Percentiles rank a stretch among this genome's conserved stretches.
Evolutionary conservation across 2,113 vertebrate species (phyloP).

Genomic region (Indri indri): DNA sequence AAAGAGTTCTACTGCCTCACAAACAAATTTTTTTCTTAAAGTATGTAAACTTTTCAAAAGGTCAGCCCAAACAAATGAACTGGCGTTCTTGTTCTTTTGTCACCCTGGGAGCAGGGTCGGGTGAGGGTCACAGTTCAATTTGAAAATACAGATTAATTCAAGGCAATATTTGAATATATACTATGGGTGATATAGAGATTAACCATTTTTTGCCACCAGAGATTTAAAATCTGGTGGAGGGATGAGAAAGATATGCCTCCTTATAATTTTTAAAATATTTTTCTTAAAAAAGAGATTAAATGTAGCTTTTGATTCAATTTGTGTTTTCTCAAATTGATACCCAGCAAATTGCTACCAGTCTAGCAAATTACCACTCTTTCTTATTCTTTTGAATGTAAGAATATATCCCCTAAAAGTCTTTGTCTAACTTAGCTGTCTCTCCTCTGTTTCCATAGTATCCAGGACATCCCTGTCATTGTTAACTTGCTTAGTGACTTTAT

Average conservation of each 20-base stretch:
- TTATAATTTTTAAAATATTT: neutral
- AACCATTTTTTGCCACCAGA: neutral
- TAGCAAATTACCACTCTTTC: neutral
- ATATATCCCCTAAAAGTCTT: neutral
- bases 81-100: slow-evolving; percentile 25
- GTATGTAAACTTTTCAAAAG: slow-evolving; percentile 53
- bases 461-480: neutral
- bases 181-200: neutral
- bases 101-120: neutral
- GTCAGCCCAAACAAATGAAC: neutral
- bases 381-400: neutral
- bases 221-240: slow-evolving; percentile 12
- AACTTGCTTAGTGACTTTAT: neutral
- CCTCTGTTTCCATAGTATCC: neutral
- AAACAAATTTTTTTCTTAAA: slow-evolving; percentile 41
- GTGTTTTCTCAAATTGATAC: neutral
- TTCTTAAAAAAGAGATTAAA: slow-evolving; percentile 35
- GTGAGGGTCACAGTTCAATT: neutral
- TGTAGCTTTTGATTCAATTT: neutral
- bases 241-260: neutral
- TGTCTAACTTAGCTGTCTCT: neutral
- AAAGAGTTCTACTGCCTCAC: slow-evolving; percentile 54
- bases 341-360: neutral
- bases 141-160: slow-evolving; percentile 4
- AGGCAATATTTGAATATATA: neutral